phyloP scores from a whole-genome alignment of 2,888 invertebrate species.

The Agrotis exclamationis region DNA sequence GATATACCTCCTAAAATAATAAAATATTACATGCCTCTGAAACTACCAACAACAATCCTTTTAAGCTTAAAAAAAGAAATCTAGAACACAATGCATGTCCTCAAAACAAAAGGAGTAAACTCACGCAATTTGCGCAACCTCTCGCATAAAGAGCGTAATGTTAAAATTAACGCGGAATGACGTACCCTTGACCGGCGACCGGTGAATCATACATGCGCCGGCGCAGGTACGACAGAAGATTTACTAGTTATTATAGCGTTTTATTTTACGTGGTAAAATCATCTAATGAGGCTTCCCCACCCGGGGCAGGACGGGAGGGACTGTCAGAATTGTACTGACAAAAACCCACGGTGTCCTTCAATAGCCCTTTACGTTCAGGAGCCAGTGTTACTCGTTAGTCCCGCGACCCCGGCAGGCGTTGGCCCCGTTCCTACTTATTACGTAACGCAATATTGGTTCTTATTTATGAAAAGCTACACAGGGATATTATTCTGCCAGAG shows the following conservation, averaged over 20 bases:
- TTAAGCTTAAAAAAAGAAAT: slow-evolving; percentile 38
- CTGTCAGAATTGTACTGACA: no score
- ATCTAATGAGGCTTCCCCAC: no score
- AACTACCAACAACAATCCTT: neutral
- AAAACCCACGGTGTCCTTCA: no score
- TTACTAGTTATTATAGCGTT: neutral
- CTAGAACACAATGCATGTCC: slow-evolving; percentile 57
- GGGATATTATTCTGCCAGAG: no score
- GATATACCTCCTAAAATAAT: neutral
- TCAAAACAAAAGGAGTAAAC: slow-evolving; percentile 55
- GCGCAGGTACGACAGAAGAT: slow-evolving; percentile 16
- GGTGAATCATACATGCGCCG: slow-evolving; percentile 68
- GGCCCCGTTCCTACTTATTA: no score
- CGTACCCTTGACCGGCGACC: slow-evolving; percentile 74
- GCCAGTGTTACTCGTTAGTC: no score
- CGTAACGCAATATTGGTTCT: no score
- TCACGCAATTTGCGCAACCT: slow-evolving; percentile 62
- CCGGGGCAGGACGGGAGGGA: no score
- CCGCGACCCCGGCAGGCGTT: no score
- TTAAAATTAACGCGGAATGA: slow-evolving; percentile 63
- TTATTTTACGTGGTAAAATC: no score
- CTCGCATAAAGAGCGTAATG: slow-evolving; percentile 58
- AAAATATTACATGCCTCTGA: neutral
- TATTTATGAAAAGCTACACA: no score
- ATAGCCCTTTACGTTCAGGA: no score